phyloP scores from a whole-genome alignment of 1,140 invertebrate species.

The Scaptodrosophila lebanonensis region DNA sequence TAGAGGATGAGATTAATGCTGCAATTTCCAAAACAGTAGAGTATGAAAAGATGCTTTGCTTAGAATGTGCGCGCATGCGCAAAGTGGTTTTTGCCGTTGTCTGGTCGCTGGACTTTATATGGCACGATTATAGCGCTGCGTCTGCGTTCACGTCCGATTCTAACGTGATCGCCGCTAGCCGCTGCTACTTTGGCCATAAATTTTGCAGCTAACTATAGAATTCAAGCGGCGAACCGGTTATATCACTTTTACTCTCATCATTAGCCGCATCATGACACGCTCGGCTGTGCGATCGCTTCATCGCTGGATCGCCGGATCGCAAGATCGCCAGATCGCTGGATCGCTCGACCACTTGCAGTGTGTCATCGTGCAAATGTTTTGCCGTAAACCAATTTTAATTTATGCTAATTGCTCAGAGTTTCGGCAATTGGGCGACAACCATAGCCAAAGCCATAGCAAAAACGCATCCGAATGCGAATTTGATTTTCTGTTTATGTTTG shows the following conservation, averaged over 20 bases:
- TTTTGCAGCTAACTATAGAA: conserved; percentile 66
- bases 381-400: conserved; percentile 73
- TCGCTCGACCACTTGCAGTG: conserved; percentile 22
- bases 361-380: conserved; percentile 52
- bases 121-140: conserved; percentile 48
- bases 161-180: conserved; percentile 44
- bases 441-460: too few species aligned
- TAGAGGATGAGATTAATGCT: conserved; percentile 20
- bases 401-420: conserved; percentile 65
- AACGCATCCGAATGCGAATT: conserved; percentile 39
- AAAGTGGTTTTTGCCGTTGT: conserved; percentile 21
- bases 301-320: too few species aligned
- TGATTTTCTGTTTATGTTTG: conserved; percentile 25
- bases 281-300: conserved; percentile 32
- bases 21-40: too few species aligned
- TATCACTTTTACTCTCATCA: conserved; percentile 74
- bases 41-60: too few species aligned
- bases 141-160: conserved; percentile 31
- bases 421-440: conserved; percentile 56
- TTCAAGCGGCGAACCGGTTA: conserved; percentile 46
- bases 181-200: conserved; percentile 48
- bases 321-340: too few species aligned
- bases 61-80: conserved; percentile 53
- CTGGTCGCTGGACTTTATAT: conserved; percentile 27
- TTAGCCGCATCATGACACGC: conserved; percentile 32